These are phyloP conservation scores for Todiramphus saurophagus DNA, from an alignment of 2,113 vertebrate species.

Conservation along the genomic window DNA sequence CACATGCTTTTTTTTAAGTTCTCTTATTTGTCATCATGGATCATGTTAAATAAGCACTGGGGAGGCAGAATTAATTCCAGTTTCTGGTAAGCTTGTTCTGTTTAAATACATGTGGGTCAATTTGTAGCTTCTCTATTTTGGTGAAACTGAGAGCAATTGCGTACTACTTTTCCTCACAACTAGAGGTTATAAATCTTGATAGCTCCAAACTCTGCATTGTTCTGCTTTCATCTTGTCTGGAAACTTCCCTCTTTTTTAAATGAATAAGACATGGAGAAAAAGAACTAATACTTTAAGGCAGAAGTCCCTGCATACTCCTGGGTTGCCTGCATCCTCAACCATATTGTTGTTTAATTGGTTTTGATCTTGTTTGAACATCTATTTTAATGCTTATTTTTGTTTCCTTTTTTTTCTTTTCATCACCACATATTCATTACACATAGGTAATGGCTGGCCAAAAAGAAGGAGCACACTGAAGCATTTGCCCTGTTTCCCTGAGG, in stretches of 20 bases:
- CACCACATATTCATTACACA: background rate
- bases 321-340: background rate
- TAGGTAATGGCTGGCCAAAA: background rate
- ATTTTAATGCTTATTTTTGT: background rate
- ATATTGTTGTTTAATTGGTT: background rate
- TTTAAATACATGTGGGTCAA: background rate
- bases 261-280: background rate
- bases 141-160: background rate
- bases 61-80: constrained; percentile 2
- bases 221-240: background rate
- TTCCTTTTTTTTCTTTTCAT: background rate
- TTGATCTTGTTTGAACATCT: background rate
- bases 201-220: background rate
- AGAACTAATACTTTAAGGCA: background rate
- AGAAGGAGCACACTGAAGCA: background rate
- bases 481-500: background rate
- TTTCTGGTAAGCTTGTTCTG: background rate
- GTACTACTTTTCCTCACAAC: background rate
- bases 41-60: background rate
- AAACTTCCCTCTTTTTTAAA: background rate
- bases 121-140: background rate
- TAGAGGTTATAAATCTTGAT: background rate
- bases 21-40: background rate
- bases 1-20: constrained; percentile 3
- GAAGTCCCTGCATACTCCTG: background rate